These are phyloP conservation scores for Anabas testudineus DNA, from an alignment of 2,797 vertebrate species.

Conservation along the genomic window DNA sequence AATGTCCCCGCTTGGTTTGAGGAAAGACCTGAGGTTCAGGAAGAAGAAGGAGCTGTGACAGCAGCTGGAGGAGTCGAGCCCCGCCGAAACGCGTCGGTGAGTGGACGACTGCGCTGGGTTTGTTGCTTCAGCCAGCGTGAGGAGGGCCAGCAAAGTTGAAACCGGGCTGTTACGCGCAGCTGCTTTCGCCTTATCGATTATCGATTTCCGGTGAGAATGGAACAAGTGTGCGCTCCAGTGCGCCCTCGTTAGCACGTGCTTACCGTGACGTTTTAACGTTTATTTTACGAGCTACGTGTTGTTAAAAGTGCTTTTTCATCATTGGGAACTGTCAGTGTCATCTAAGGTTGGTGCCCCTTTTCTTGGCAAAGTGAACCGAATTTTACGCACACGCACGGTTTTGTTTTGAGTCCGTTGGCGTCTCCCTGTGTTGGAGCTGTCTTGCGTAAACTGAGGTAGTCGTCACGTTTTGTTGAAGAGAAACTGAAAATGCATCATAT, in stretches of 20 bases:
- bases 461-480: no score
- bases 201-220: background rate
- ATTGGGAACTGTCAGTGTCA: no score
- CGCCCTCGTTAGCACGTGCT: no score
- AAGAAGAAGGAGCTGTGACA: constrained; percentile 66
- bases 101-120: no score
- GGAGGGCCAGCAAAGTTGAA: no score
- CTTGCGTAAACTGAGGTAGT: background rate
- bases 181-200: background rate
- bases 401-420: no score
- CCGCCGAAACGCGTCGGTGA: constrained; percentile 51
- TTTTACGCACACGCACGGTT: no score
- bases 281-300: fast-evolving
- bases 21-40: constrained; percentile 28
- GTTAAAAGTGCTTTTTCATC: no score
- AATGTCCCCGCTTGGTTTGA: constrained; percentile 54
- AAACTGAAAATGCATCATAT: no score
- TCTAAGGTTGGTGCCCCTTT: no score
- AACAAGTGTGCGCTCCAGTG: constrained; percentile 31
- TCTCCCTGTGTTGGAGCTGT: background rate
- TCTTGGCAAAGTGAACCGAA: background rate
- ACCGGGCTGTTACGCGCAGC: no score
- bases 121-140: no score
- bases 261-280: background rate
- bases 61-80: constrained; percentile 39